phyloP scores from a whole-genome alignment of 2,888 invertebrate genomes.

The Tuta absoluta region DNA sequence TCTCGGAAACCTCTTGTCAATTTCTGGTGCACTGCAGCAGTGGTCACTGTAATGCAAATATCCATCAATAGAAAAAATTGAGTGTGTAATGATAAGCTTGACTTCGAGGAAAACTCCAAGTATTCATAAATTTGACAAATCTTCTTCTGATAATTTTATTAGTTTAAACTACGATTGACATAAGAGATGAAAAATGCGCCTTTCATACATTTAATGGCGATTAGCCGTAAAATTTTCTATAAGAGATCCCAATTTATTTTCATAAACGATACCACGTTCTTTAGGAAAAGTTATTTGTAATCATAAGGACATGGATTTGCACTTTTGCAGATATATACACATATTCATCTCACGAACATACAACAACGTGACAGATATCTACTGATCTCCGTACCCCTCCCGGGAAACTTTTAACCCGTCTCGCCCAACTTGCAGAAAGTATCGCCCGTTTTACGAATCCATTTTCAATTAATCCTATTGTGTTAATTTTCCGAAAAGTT shows the following conservation, averaged over 20 bases:
- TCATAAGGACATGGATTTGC: too few species aligned
- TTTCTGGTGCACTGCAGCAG: neutral
- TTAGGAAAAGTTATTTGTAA: too few species aligned
- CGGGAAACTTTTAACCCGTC: constrained; percentile 20
- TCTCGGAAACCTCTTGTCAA: neutral
- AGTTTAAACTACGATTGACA: too few species aligned
- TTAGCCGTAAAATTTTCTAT: too few species aligned
- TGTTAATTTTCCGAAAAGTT: constrained; percentile 63
- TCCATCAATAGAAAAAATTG: neutral
- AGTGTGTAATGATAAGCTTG: too few species aligned
- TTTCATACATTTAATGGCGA: too few species aligned
- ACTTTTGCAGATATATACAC: neutral
- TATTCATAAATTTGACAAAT: too few species aligned
- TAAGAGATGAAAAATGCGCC: too few species aligned
- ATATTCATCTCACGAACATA: constrained; percentile 12
- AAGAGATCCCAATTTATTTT: too few species aligned
- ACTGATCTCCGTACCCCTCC: neutral
- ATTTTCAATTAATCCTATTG: constrained; percentile 72
- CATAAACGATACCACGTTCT: too few species aligned
- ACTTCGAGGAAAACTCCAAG: too few species aligned
- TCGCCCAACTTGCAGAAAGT: constrained; percentile 20
- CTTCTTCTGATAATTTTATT: too few species aligned
- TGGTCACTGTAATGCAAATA: neutral
- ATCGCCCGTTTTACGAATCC: constrained; percentile 40
- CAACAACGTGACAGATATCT: constrained; percentile 8